Evolutionary conservation across 2,888 invertebrate genomes (phyloP).

Genomic region (Myathropa florea): DNA sequence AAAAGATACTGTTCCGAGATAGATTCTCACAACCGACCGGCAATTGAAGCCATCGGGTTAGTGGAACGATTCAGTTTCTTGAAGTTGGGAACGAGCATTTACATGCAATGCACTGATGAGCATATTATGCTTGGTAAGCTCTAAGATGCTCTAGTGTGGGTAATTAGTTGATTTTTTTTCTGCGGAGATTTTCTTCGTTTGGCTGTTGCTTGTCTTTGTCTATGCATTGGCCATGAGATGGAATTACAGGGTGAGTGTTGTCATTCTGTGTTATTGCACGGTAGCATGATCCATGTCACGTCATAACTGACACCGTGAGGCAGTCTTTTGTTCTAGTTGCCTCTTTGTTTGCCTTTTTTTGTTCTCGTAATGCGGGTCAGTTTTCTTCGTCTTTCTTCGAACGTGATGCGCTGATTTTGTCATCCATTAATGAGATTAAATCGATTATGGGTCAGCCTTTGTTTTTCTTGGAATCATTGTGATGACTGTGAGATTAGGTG

Average conservation of each 20-base stretch:
- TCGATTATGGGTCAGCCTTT: neutral
- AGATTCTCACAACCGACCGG: neutral
- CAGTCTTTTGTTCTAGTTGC: neutral
- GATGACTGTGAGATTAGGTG: neutral
- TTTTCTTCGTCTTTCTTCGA: neutral
- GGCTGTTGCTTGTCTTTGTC: neutral
- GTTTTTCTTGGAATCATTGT: neutral
- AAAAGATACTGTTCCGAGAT: neutral
- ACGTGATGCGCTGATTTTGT: neutral
- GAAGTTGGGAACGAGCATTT: constrained; percentile 5
- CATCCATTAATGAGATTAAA: neutral
- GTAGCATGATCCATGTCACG: neutral
- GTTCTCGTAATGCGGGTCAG: neutral
- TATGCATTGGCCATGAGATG: neutral
- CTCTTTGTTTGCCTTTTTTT: neutral
- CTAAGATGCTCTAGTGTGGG: neutral
- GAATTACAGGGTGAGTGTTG: neutral
- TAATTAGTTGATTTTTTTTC: constrained; percentile 16
- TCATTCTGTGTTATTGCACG: neutral
- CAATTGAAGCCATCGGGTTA: neutral
- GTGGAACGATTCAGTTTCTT: neutral
- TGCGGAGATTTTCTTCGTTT: neutral
- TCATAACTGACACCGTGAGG: neutral
- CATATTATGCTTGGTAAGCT: neutral
- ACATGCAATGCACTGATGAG: constrained; percentile 38